Evolutionary conservation across 2,888 invertebrate genomes (phyloP).

Genomic region (Gnatocerus cornutus): DNA sequence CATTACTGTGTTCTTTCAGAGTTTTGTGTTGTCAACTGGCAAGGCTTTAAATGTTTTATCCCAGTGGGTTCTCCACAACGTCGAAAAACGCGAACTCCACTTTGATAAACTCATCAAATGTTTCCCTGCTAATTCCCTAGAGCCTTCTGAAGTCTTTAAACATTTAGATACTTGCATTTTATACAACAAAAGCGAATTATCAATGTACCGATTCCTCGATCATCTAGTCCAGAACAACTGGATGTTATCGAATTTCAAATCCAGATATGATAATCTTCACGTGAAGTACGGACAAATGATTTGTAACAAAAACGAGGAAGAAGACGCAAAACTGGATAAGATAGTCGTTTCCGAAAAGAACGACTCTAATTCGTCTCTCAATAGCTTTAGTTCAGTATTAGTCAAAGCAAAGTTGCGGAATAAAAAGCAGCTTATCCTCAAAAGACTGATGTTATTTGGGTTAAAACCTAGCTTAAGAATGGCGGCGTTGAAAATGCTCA

Average conservation of each 20-base stretch:
- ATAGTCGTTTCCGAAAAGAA: constrained; percentile 65
- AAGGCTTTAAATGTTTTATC: constrained; percentile 72
- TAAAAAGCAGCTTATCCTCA: constrained; percentile 67
- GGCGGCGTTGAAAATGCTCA: constrained; percentile 69
- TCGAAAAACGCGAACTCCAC: constrained; percentile 72
- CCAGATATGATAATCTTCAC: constrained; percentile 71
- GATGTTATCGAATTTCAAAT: constrained; percentile 72
- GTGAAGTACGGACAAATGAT: constrained; percentile 69
- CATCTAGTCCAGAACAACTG: constrained; percentile 71
- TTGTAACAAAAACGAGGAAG: constrained; percentile 56
- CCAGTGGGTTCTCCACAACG: constrained; percentile 74
- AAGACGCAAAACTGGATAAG: constrained; percentile 62
- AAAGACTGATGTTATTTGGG: constrained; percentile 68
- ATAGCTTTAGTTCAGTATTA: constrained; percentile 63
- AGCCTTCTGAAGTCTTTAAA: constrained; percentile 72
- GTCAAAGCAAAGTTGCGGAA: constrained; percentile 68
- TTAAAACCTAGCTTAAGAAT: constrained; percentile 69
- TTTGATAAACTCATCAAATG: constrained; percentile 73
- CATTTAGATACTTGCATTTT: constrained; percentile 75
- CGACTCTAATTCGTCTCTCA: constrained; percentile 57
- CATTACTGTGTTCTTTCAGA: constrained; percentile 59
- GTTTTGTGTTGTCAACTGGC: constrained; percentile 67
- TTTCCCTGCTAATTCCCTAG: constrained; percentile 71
- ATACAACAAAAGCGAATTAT: constrained; percentile 75
- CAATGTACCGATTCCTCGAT: constrained; percentile 74